Evolutionary conservation across 2,113 vertebrate genomes (phyloP), one percentile per base, ranked within the genome.

Genomic region (Eptesicus fuscus): DNA sequence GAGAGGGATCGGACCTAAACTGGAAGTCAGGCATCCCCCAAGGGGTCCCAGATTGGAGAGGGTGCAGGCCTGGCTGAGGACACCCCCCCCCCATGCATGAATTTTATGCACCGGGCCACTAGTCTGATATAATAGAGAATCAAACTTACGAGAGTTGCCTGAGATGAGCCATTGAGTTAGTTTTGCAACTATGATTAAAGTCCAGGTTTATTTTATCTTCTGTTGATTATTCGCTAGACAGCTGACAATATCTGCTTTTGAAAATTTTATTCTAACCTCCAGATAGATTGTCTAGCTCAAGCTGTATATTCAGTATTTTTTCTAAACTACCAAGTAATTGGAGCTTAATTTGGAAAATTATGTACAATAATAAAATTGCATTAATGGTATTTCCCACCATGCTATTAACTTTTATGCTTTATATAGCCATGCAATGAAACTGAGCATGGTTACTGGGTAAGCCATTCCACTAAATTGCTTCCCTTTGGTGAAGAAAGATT

Each of bases 291-390:
- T 95, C 59, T 78, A 65, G 7, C 47, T 93, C 47, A 94, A 95
- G 83, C 69, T 90, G 8, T 56, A 35, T 83, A 83, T 56, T 93
- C 79, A 80, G 53, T 83, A 79, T 92, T 95, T 96, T 95, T 90
- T 94, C 74, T 91, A 74, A 96, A 94, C 49, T 90, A 74, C 74
- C n/a, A 84, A 88, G 37, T 96, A 96, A 94, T 93, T 97, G 91
- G 85, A 95, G 49, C 91, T 96, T 97, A 96, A 96, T 94, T 96
- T 96, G 89, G 70, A 91, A 98, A 96, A 88, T 97, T 83, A 96
- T 89, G 35, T 93, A 59, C 76, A 96, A 74, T 91, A 89, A 95
- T 95, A 97, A 97, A 97, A 96, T 67, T 77, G 32, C 51, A 96
- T 91, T 94, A 97, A 96, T 97, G 83, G 42, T 94, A 92, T 95